These are phyloP conservation scores for Cynoglossus semilaevis DNA, from an alignment of 2,113 vertebrate genomes.

Conservation along the genomic window DNA sequence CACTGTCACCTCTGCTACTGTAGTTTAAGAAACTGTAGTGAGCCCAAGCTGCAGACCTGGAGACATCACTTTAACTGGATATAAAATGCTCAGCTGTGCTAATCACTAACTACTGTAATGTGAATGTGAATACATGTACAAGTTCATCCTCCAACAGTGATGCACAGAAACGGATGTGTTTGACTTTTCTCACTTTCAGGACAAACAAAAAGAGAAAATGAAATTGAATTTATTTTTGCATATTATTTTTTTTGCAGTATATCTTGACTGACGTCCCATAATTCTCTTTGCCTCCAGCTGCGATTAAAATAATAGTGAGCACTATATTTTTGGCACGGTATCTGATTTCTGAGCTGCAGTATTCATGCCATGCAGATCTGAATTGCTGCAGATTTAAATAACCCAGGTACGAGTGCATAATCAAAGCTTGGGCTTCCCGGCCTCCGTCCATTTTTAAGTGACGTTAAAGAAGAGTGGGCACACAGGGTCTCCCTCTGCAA, in stretches of 20 bases:
- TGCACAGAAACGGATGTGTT: too few species aligned
- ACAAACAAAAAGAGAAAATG: too few species aligned
- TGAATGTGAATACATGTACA: too few species aligned
- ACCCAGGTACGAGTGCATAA: conserved; percentile 34
- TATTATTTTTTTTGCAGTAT: conserved; percentile 7
- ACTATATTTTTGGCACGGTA: conserved; percentile 22
- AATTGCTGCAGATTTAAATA: conserved; percentile 27
- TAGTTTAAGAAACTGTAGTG: too few species aligned
- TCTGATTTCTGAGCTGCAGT: conserved; percentile 22
- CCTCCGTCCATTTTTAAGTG: conserved; percentile 59
- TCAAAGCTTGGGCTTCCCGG: conserved; percentile 41
- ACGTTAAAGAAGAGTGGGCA: conserved; percentile 49
- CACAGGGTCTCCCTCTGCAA: conserved; percentile 57
- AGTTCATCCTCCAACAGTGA: too few species aligned
- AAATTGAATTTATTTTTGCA: neutral
- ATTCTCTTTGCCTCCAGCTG: conserved; percentile 16
- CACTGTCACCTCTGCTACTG: too few species aligned
- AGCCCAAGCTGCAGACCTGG: conserved; percentile 2
- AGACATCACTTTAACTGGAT: neutral
- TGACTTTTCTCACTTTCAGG: too few species aligned
- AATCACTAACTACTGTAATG: too few species aligned
- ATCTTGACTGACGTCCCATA: conserved; percentile 6
- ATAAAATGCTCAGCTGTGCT: too few species aligned
- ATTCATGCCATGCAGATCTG: conserved; percentile 14
- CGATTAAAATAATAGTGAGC: conserved; percentile 32